phyloP scores from a whole-genome alignment of 2,888 invertebrate genomes.

The Spisula solida region DNA sequence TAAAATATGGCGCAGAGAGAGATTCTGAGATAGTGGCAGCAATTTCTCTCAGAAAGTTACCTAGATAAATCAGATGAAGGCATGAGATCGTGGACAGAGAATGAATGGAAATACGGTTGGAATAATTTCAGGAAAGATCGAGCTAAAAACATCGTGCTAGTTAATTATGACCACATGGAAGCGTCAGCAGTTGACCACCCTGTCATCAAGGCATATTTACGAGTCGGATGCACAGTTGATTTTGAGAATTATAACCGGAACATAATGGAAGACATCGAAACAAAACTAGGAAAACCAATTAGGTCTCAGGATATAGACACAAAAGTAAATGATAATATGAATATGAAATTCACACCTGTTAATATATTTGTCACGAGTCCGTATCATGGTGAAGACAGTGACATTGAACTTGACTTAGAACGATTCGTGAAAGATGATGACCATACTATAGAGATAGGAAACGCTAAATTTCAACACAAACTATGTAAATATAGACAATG shows the following conservation, averaged over 20 bases:
- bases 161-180: conserved; percentile 56
- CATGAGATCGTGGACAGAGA: conserved; percentile 41
- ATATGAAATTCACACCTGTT: background rate
- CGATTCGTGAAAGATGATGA: too few relatives aligned
- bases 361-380: background rate
- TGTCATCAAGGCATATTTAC: conserved; percentile 51
- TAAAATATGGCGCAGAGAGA: conserved; percentile 43
- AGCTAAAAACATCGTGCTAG: conserved; percentile 43
- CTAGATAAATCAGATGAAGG: conserved; percentile 2
- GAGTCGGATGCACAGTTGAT: conserved; percentile 49
- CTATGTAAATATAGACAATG: too few relatives aligned
- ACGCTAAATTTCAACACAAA: too few relatives aligned
- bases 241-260: conserved; percentile 45
- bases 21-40: conserved; percentile 35
- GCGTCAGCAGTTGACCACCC: conserved; percentile 40
- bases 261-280: conserved; percentile 43
- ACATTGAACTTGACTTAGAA: background rate
- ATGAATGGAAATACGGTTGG: conserved; percentile 60
- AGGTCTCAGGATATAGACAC: background rate
- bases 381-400: background rate
- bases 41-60: conserved; percentile 54
- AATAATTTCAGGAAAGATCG: conserved; percentile 37
- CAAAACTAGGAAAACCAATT: conserved; percentile 50
- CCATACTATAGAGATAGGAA: too few relatives aligned
- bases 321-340: background rate